These are phyloP conservation scores for Drosophila kepulauana DNA, from an alignment of 1,140 invertebrate genomes.

Conservation along the genomic window DNA sequence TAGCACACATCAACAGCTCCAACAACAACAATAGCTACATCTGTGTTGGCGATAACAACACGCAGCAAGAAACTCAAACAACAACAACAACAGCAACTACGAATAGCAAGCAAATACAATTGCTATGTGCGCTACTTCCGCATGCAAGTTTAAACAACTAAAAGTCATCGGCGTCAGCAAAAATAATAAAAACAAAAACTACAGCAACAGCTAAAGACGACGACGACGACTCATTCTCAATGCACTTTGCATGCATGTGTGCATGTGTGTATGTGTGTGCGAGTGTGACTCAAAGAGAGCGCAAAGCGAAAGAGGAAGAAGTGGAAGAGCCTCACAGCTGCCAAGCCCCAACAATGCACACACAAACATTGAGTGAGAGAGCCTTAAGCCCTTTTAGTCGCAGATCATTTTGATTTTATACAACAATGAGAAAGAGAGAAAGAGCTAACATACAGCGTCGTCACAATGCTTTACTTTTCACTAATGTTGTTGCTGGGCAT, in stretches of 20 bases:
- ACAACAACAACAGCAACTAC: conserved; percentile 14
- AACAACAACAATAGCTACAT: conserved; percentile 66
- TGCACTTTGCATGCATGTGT: conserved; percentile 35
- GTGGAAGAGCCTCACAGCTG: conserved; percentile 29
- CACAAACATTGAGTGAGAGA: conserved; percentile 1
- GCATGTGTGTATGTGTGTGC: conserved; percentile 15
- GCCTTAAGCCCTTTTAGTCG: conserved; percentile 26
- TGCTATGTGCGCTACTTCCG: conserved; percentile 71
- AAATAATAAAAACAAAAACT: conserved; percentile 32
- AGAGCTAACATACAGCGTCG: background rate
- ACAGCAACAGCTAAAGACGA: conserved; percentile 30
- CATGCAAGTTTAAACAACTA: conserved; percentile 74
- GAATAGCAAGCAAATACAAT: conserved; percentile 41
- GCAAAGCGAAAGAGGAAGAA: conserved; percentile 19
- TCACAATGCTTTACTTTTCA: conserved; percentile 42
- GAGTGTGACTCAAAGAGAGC: conserved; percentile 51
- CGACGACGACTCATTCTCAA: conserved; percentile 46
- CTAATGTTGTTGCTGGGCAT: conserved; percentile 49
- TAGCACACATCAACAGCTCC: conserved; percentile 43
- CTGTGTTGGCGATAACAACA: conserved; percentile 68
- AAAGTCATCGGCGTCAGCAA: conserved; percentile 56
- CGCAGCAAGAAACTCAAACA: conserved; percentile 46
- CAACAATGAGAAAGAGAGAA: background rate
- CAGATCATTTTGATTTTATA: conserved; percentile 24
- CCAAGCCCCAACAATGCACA: conserved; percentile 45